Base-by-base conservation (phyloP, 2,797 vertebrate genomes). In the Hypotaenidia philippensis region DNA sequence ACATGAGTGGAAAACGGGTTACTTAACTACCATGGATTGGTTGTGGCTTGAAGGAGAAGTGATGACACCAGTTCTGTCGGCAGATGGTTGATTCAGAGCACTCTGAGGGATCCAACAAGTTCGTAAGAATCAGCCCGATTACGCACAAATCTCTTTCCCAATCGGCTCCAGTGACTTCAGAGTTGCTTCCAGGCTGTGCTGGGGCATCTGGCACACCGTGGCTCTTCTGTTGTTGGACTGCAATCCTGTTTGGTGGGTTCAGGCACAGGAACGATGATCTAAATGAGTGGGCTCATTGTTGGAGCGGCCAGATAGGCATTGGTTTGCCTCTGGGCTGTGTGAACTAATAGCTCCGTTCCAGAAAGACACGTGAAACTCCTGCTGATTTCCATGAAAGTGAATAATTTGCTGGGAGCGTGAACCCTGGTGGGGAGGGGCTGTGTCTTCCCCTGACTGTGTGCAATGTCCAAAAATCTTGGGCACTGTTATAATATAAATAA, bases 401-500 rank as follows among this genome's bases (percentile, higher is more conserved):
- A 47, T 88, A 86, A 95, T 93, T 59, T 72, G 83, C 74, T 84
- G 19, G 36, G 87, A 96, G 83, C 19, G 0, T 93, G 91, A 92
- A 75, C 79, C 57, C 72, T 69, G 74, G 55, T 4, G 6, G 70
- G 92, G 80, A 72, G 89, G 77, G 87, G 63, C 70, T 80, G 74
- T 15, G 2, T 76, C 89, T 72, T 94, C 47, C 84, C 52, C 44
- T 38, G 38, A 50, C 72, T 79, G 49, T 74, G 47, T 40, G 34
- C 66, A 18, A 45, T 29, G 70, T 86, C 85, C 88, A 95, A 84
- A 90, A 94, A 66, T 93, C 83, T 60, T 41, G 80, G 89, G 93
- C 93, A 56, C 89, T 61, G 57, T 74, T 91, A 31, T 86, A 93
- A 89, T 90, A 93, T 77, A 94, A 96, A 96, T 94, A 97, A 89